A percentile compares a stretch with the other conserved stretches of the same genome.
Conservation (phyloP, 2,797 vertebrate species). For the Cottoperca gobio region DNA sequence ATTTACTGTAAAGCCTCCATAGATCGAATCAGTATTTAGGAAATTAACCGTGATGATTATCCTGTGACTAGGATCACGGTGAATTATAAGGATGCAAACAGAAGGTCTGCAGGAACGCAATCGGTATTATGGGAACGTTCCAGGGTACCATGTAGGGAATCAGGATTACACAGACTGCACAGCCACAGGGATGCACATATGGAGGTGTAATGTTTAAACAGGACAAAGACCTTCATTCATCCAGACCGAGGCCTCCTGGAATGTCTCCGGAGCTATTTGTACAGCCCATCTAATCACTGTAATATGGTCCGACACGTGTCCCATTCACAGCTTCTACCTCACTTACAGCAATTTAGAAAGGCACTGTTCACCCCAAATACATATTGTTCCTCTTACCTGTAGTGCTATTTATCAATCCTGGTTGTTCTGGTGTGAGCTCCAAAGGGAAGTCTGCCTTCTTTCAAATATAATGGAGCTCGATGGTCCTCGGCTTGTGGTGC, state of each 20-base stretch:
- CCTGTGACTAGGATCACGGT: constrained; percentile 34
- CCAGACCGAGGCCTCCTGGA: constrained; percentile 65
- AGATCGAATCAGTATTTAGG: constrained; percentile 45
- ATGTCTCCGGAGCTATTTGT: constrained; percentile 67
- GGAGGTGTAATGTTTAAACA: constrained; percentile 60
- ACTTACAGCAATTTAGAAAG: not conserved
- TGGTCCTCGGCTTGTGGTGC: too few species aligned
- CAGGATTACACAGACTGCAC: constrained; percentile 46
- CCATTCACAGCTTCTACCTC: constrained; percentile 27
- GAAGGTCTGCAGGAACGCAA: constrained; percentile 26
- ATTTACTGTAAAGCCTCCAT: constrained; percentile 14
- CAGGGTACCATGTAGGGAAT: constrained; percentile 21
- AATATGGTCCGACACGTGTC: constrained; percentile 46
- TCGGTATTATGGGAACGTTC: constrained; percentile 40
- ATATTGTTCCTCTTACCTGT: too few species aligned
- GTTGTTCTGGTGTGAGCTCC: too few species aligned
- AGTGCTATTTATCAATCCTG: too few species aligned
- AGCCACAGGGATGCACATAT: constrained; percentile 46
- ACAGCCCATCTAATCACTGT: constrained; percentile 60
- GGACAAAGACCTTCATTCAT: constrained; percentile 77
- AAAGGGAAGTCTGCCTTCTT: too few species aligned
- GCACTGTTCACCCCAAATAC: too few species aligned
- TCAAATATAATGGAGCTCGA: too few species aligned
- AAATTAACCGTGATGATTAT: constrained; percentile 17
- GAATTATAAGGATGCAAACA: constrained; percentile 32